These are phyloP conservation scores for Zaprionus capensis DNA, from an alignment of 1,140 invertebrate species.

Conservation along the genomic window DNA sequence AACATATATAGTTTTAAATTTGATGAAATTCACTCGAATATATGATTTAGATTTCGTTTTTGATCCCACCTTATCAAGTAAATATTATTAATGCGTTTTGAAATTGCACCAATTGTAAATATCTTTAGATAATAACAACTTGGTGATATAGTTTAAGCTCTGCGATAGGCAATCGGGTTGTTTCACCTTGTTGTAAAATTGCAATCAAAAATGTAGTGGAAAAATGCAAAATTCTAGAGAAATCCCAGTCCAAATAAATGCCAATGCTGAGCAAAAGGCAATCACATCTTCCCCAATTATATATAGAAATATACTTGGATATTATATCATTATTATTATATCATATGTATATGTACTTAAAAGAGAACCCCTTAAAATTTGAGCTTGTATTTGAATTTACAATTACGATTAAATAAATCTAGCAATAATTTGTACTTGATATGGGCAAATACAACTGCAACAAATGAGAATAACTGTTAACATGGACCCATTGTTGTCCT, in stretches of 20 bases:
- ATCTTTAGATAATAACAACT: neutral
- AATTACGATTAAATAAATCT: conserved; percentile 55
- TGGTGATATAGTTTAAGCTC: neutral
- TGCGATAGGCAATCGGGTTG: neutral
- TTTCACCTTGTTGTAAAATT: conserved; percentile 31
- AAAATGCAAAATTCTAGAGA: conserved; percentile 27
- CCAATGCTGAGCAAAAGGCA: conserved; percentile 56
- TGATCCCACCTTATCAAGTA: neutral
- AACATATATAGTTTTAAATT: conserved; percentile 10
- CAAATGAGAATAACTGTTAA: conserved; percentile 62
- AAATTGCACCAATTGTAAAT: conserved; percentile 6
- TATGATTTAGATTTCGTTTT: neutral
- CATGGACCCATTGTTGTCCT: conserved; percentile 50
- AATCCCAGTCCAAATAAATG: conserved; percentile 35
- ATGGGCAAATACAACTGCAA: conserved; percentile 26
- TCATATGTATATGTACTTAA: conserved; percentile 34
- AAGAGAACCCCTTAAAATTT: conserved; percentile 51
- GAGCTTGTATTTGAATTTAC: conserved; percentile 78
- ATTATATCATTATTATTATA: conserved; percentile 54
- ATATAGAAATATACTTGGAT: conserved; percentile 39
- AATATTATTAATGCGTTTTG: neutral
- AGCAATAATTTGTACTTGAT: conserved; percentile 36
- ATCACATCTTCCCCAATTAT: conserved; percentile 36
- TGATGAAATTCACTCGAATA: neutral
- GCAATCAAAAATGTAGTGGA: conserved; percentile 31